Conservation (phyloP, 2,888 invertebrate species). For the Lycophotia porphyrea region DNA sequence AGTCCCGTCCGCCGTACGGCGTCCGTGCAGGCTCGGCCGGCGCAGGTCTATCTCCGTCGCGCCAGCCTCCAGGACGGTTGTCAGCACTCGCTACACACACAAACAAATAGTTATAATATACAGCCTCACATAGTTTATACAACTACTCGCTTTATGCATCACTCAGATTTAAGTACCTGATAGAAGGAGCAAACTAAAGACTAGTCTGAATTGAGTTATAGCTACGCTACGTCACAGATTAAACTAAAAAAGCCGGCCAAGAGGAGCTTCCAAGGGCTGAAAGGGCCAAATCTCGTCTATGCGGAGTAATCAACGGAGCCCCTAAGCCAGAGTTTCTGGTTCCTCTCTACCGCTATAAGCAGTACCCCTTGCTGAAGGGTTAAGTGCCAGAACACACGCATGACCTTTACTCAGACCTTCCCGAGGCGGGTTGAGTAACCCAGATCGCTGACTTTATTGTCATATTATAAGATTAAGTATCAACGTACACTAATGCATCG, state of each 20-base stretch:
- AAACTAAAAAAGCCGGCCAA: slow-evolving; percentile 93
- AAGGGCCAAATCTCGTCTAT: slow-evolving; percentile 85
- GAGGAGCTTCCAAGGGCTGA: slow-evolving; percentile 91
- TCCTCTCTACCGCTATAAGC: slow-evolving; percentile 90
- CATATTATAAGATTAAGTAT: slow-evolving; percentile 28
- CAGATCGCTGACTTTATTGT: slow-evolving; percentile 59
- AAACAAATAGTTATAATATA: slow-evolving; percentile 10
- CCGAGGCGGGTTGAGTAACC: slow-evolving; percentile 90
- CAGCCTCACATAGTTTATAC: neutral
- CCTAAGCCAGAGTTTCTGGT: slow-evolving; percentile 91
- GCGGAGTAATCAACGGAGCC: slow-evolving; percentile 87
- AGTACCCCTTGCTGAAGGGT: slow-evolving; percentile 92
- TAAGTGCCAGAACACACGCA: slow-evolving; percentile 60
- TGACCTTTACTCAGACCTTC: slow-evolving; percentile 95
- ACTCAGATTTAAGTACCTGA: slow-evolving; percentile 77
- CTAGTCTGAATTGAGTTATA: slow-evolving; percentile 96
- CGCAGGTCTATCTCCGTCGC: slow-evolving; percentile 85
- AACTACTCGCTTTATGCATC: slow-evolving; percentile 46
- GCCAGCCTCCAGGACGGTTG: slow-evolving; percentile 88
- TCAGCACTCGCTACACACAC: slow-evolving; percentile 81
- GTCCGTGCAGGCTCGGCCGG: slow-evolving; percentile 83
- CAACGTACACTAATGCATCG: slow-evolving; percentile 23
- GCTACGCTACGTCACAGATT: slow-evolving; percentile 91
- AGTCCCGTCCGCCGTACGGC: slow-evolving; percentile 88
- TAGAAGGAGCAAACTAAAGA: slow-evolving; percentile 91